phyloP scores from a whole-genome alignment of 1,140 invertebrate species.

The Drosophila ercepeae region DNA sequence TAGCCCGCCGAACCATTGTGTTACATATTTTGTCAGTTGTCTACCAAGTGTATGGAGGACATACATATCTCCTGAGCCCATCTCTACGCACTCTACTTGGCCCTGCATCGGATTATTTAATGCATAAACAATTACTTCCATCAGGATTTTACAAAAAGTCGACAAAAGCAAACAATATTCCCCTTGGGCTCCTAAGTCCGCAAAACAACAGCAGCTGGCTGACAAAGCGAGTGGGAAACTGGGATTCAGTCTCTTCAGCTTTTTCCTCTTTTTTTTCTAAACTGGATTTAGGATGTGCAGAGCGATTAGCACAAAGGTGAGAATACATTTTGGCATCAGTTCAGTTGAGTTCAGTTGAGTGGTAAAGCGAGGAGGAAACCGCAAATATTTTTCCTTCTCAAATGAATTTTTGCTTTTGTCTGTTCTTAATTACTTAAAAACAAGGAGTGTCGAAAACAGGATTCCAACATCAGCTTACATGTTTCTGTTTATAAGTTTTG shows the following conservation, averaged over 20 bases:
- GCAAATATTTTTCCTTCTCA: constrained; percentile 67
- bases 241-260: constrained; percentile 30
- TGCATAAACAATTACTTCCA: constrained; percentile 82
- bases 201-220: constrained; percentile 36
- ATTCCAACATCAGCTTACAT: not conserved
- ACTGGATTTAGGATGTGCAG: constrained; percentile 37
- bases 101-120: constrained; percentile 70
- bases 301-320: constrained; percentile 50
- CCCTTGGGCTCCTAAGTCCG: constrained; percentile 15
- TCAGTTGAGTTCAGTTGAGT: constrained; percentile 10
- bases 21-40: constrained; percentile 79
- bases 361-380: constrained; percentile 50
- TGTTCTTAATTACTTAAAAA: constrained; percentile 66
- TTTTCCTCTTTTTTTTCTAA: constrained; percentile 20
- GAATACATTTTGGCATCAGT: constrained; percentile 36
- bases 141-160: constrained; percentile 80
- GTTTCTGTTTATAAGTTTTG: not conserved
- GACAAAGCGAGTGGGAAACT: constrained; percentile 13
- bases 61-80: constrained; percentile 30
- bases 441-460: constrained; percentile 8
- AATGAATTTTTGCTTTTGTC: constrained; percentile 48
- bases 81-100: constrained; percentile 29
- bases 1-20: constrained; percentile 51
- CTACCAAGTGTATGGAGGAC: constrained; percentile 38
- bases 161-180: constrained; percentile 75